Base-by-base conservation (phyloP, 2,888 invertebrate genomes). In the Penaeus monodon region DNA sequence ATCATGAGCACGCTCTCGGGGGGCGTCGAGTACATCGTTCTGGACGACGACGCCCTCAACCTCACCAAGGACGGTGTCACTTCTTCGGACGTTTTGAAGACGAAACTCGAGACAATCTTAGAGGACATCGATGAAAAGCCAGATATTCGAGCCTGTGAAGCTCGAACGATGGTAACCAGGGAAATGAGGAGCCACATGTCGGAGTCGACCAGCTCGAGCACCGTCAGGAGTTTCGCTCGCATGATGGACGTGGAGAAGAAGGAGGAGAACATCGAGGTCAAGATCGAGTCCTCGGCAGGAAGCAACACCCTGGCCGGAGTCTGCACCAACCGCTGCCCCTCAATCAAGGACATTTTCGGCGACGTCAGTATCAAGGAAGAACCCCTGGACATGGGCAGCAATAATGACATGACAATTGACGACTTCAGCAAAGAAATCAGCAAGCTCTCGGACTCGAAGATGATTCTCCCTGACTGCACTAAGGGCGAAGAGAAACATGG, bases 271-370 rank as follows among this genome's bases (percentile, higher is more conserved):
- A 38, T n/a, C 12, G 49, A 27, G 63, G 63, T 38, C 3, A 63
- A 82, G 6, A 49, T 49, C 38, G 65, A 12, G 49, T 49, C 74
- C 68, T 44, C 49, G n/a, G 38, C 66, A 6, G 79, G 68, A 20
- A 64, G 82, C 22, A 83, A 82, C 24, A 79, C 82, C 70, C 74
- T 86, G 4, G 86, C 86, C 64, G 86, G 44, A n/a, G 83, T 86
- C 4, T 86, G 86, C 38, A 86, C 86, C n/a, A 86, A 86, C 78
- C 86, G 73, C 44, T 86, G 78, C 29, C 86, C 86, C 22, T 86
- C 86, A 17, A 86, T 86, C 63, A 82, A 77, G 65, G 86, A 86
- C 70, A 86, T 86, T 44, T 86, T 86, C 79, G 86, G 86, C 24
- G 86, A 86, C 65, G 70, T 86, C 3, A 79, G 68, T 29, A 78